Conservation (phyloP, 2,113 vertebrate species). For the Pongo abelii region DNA sequence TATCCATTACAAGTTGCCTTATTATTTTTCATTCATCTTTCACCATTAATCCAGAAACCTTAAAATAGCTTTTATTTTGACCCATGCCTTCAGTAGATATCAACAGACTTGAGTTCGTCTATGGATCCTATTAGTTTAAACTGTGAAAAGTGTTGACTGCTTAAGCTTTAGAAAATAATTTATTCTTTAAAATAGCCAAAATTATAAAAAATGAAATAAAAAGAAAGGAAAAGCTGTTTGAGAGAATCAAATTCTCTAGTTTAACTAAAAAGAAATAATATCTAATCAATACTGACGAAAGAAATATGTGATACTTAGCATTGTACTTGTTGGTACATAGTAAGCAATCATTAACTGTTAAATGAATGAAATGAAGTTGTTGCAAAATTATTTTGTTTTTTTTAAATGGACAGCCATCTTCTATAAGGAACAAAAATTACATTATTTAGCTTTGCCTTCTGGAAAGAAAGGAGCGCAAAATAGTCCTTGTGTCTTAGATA, state of each 20-base stretch:
- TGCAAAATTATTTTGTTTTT: background rate
- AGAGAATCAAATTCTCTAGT: background rate
- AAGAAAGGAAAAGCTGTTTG: background rate
- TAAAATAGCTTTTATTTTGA: constrained; percentile 29
- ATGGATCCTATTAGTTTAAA: background rate
- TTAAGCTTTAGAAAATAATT: background rate
- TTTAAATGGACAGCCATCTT: background rate
- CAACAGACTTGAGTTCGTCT: background rate
- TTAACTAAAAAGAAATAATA: background rate
- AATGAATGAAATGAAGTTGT: background rate
- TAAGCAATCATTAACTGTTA: background rate
- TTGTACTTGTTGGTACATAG: background rate
- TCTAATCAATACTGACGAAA: background rate
- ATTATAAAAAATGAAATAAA: background rate
- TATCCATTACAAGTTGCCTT: background rate
- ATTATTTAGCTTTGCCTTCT: background rate
- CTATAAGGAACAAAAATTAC: background rate
- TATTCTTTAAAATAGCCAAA: constrained; percentile 33
- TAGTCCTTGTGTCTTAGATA: background rate
- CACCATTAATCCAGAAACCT: background rate
- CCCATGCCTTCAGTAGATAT: background rate
- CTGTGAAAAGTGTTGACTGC: background rate
- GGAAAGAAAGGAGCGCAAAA: constrained; percentile 13
- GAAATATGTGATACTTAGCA: background rate
- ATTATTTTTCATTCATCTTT: constrained; percentile 30